A percentile compares a stretch with the other conserved stretches of the same genome.
Conservation (phyloP, 1,140 invertebrate genomes). For the Orussus abietinus region DNA sequence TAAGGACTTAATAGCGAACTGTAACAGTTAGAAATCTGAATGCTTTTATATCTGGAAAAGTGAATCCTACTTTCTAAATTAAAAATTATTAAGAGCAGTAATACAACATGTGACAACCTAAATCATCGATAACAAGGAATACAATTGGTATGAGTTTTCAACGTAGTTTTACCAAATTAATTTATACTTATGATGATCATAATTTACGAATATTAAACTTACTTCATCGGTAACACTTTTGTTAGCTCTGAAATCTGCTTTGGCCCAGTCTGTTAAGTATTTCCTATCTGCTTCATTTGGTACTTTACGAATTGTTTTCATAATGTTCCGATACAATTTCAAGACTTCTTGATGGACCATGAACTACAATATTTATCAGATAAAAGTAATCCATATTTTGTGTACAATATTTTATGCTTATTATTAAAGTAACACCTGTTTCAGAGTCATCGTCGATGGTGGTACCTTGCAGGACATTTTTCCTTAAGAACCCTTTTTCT, state of each 20-base stretch:
- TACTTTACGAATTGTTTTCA: slow-evolving; percentile 63
- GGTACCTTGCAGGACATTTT: too few species aligned
- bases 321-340: slow-evolving; percentile 70
- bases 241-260: slow-evolving; percentile 67
- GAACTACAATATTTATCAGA: slow-evolving; percentile 57
- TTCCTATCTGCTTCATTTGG: slow-evolving; percentile 59
- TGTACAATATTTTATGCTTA: slow-evolving; percentile 1
- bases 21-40: slow-evolving; percentile 22
- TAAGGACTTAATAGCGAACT: slow-evolving; percentile 63
- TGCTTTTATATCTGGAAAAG: neutral
- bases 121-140: slow-evolving; percentile 3
- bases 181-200: slow-evolving; percentile 12
- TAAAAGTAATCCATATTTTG: neutral
- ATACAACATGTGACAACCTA: slow-evolving; percentile 1
- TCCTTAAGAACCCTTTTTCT: too few species aligned
- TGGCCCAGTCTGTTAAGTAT: slow-evolving; percentile 67
- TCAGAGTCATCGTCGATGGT: slow-evolving; percentile 14
- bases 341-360: slow-evolving; percentile 70
- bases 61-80: slow-evolving; percentile 6
- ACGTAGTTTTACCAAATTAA: slow-evolving; percentile 3
- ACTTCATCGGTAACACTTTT: slow-evolving; percentile 64
- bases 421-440: slow-evolving; percentile 15
- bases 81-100: slow-evolving; percentile 3
- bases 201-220: slow-evolving; percentile 18
- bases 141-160: neutral